Percentiles rank a stretch among this genome's conserved stretches.
Conservation (phyloP, 2,888 invertebrate species). For the Leptothorax acervorum region DNA sequence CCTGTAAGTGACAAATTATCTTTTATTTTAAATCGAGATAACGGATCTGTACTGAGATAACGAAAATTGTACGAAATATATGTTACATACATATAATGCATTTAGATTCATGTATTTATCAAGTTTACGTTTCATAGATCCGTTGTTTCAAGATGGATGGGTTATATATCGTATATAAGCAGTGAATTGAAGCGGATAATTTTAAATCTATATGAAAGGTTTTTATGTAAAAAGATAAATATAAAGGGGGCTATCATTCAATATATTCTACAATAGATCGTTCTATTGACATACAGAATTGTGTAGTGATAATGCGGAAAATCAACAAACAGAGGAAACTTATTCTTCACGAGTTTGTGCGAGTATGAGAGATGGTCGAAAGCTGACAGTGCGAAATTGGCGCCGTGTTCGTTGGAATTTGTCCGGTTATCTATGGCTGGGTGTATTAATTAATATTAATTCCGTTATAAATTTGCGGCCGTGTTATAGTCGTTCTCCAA, state of each 20-base stretch:
- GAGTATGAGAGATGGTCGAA: slow-evolving; percentile 47
- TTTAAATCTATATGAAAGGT: background rate
- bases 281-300: slow-evolving; percentile 26
- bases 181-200: background rate
- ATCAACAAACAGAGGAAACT: slow-evolving; percentile 42
- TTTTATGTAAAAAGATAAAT: background rate
- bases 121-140: too few relatives aligned
- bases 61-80: too few relatives aligned
- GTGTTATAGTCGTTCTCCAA: slow-evolving; percentile 28
- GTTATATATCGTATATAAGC: background rate
- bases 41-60: too few relatives aligned
- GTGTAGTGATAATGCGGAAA: slow-evolving; percentile 30
- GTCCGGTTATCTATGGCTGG: slow-evolving; percentile 61
- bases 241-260: background rate
- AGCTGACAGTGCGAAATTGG: slow-evolving; percentile 62
- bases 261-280: background rate
- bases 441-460: slow-evolving; percentile 75
- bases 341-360: slow-evolving; percentile 52
- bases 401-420: slow-evolving; percentile 62
- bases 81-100: too few relatives aligned
- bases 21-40: too few relatives aligned
- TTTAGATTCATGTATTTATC: too few relatives aligned
- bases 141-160: too few relatives aligned
- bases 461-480: slow-evolving; percentile 70
- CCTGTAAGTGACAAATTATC: too few relatives aligned